Percentiles rank a stretch among this genome's conserved stretches.
These are phyloP conservation scores for Platichthys stellatus DNA, from an alignment of 2,113 vertebrate species.

Conservation along the genomic window DNA sequence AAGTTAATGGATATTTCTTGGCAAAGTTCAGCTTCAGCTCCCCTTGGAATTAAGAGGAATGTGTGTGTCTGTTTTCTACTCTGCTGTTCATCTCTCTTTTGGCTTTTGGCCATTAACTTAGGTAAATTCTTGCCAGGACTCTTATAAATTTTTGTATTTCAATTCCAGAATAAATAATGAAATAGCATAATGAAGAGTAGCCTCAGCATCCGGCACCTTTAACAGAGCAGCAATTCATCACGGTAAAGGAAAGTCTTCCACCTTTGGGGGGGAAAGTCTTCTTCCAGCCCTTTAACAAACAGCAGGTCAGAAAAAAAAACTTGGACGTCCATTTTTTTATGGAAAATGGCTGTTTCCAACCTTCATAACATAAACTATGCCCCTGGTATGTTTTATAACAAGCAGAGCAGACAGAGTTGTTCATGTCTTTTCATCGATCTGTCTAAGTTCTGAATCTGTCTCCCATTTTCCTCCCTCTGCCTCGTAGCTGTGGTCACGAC, in stretches of 20 bases:
- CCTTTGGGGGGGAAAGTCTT: slow-evolving; percentile 24
- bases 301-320: slow-evolving; percentile 12
- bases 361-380: background rate
- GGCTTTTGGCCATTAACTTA: slow-evolving; percentile 38
- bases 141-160: slow-evolving; percentile 53
- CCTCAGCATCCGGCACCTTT: slow-evolving; percentile 34
- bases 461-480: slow-evolving; percentile 38
- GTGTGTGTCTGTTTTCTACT: slow-evolving; percentile 49
- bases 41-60: slow-evolving; percentile 59
- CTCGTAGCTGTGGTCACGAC: slow-evolving; percentile 79
- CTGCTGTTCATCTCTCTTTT: slow-evolving; percentile 45
- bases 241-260: slow-evolving; percentile 6
- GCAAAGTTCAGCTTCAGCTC: slow-evolving; percentile 24
- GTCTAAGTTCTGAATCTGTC: slow-evolving; percentile 37
- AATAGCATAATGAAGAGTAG: slow-evolving; percentile 38
- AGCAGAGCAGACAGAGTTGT: background rate
- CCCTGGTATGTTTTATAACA: background rate
- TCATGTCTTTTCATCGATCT: slow-evolving; percentile 23
- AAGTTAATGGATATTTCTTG: slow-evolving; percentile 59
- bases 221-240: slow-evolving; percentile 59
- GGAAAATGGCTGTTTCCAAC: slow-evolving; percentile 4
- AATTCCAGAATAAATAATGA: slow-evolving; percentile 55
- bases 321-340: slow-evolving; percentile 10
- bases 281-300: slow-evolving; percentile 3
- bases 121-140: slow-evolving; percentile 35